phyloP scores from a whole-genome alignment of 2,888 invertebrate species.

The Cephus pulcher region DNA sequence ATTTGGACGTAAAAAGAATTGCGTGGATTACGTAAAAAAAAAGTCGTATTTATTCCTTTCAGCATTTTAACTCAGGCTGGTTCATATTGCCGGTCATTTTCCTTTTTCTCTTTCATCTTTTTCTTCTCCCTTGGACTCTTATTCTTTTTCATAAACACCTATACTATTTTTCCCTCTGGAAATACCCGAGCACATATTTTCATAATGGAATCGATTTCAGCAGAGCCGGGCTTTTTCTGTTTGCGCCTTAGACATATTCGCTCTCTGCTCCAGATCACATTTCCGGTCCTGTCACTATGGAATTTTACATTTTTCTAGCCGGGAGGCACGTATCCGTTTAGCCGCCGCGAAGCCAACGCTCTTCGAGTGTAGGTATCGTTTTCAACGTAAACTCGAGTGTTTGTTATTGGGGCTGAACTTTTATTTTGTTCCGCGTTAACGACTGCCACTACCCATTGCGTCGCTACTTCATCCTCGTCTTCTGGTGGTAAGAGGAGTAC shows the following conservation, averaged over 20 bases:
- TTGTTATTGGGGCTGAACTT: neutral
- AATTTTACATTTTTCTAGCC: neutral
- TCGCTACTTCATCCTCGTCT: neutral
- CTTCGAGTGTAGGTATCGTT: neutral
- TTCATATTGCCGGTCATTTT: neutral
- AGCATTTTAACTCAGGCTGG: neutral
- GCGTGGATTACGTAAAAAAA: neutral
- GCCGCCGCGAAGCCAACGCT: neutral
- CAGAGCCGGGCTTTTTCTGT: neutral
- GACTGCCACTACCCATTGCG: neutral
- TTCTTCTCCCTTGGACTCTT: neutral
- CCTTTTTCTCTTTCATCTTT: neutral
- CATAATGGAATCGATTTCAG: neutral
- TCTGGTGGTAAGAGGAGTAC: neutral
- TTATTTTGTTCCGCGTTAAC: neutral
- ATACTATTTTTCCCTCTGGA: neutral
- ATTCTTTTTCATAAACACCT: neutral
- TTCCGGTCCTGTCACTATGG: neutral
- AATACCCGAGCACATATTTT: neutral
- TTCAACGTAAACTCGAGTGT: neutral
- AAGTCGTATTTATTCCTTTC: neutral
- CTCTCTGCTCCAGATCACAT: neutral
- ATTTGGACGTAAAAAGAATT: neutral
- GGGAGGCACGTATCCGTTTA: no score
- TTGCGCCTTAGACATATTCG: neutral